These are phyloP conservation scores for Athene cunicularia DNA, from an alignment of 2,113 vertebrate genomes.

Conservation along the genomic window DNA sequence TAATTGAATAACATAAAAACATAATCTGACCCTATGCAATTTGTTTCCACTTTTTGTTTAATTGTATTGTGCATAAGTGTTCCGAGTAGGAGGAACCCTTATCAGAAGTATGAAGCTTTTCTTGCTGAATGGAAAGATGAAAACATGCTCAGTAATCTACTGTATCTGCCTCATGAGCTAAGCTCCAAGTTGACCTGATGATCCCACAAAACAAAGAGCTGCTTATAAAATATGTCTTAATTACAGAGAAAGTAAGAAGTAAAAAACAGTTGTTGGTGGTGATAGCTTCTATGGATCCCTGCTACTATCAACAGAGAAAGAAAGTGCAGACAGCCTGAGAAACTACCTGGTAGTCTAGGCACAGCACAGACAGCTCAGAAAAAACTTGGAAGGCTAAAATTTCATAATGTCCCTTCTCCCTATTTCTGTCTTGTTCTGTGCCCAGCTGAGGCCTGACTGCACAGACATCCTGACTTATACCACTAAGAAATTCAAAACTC, in stretches of 20 bases:
- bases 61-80: neutral
- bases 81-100: neutral
- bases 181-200: neutral
- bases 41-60: neutral
- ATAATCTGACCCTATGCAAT: neutral
- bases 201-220: neutral
- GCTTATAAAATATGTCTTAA: constrained; percentile 2
- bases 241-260: neutral
- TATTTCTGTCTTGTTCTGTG: neutral
- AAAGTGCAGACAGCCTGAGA: neutral
- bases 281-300: neutral
- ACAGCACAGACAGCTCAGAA: neutral
- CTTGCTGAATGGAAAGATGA: neutral
- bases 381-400: neutral
- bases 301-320: neutral
- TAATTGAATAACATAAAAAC: neutral
- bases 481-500: neutral
- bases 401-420: neutral
- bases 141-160: neutral
- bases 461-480: neutral
- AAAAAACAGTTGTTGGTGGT: neutral
- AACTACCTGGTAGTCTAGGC: neutral
- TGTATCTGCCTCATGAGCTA: neutral
- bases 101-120: neutral
- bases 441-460: neutral